Base-by-base conservation (phyloP, 2,113 vertebrate species). In the Callospermophilus lateralis region DNA sequence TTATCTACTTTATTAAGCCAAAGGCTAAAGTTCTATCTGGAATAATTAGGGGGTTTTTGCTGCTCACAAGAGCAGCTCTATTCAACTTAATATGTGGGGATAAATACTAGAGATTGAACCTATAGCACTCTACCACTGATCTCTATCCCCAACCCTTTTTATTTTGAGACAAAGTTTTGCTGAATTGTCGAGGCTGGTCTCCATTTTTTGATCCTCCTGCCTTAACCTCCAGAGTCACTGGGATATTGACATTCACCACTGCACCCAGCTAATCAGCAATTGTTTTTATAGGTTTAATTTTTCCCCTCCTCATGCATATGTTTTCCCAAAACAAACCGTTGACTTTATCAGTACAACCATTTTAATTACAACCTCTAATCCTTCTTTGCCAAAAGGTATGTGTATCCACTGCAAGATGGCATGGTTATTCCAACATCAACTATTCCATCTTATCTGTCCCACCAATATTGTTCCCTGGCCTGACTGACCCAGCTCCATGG, bases 401-500 rank as follows among this genome's bases (percentile, higher is more conserved):
- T 87, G 16, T 87, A 28, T 78, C 55, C 76, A 53, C n/a, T 93
- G 67, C 67, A 90, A 68, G 92, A 51, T 24, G 55, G 92, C 81
- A 93, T 95, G 79, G 26, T 65, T 89, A 55, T 74, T 76, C 74
- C 63, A 65, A 73, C 80, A 84, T 68, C 28, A 95, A 9, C 84
- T 94, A 68, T 95, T 98, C 61, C 78, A 90, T 98, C 97, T 85
- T 93, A 61, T 90, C 96, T 89, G 45, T 74, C 89, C n/a, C 81
- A 30, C 39, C 94, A 48, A 28, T 74, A 51, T 74, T 96, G 87
- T 95, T 12, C 97, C 90, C 93, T 96, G 97, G 94, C 98, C 98
- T 94, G 65, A 97, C 34, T 53, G 95, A 94, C 95, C 68, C 84
- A 78, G 87, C 97, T 96, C 90, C 94, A 42, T 92, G 39, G 73